A percentile compares a stretch with the other conserved stretches of the same genome.
Evolutionary conservation across 2,797 vertebrate genomes (phyloP).

Genomic region (Molossus molossus): DNA sequence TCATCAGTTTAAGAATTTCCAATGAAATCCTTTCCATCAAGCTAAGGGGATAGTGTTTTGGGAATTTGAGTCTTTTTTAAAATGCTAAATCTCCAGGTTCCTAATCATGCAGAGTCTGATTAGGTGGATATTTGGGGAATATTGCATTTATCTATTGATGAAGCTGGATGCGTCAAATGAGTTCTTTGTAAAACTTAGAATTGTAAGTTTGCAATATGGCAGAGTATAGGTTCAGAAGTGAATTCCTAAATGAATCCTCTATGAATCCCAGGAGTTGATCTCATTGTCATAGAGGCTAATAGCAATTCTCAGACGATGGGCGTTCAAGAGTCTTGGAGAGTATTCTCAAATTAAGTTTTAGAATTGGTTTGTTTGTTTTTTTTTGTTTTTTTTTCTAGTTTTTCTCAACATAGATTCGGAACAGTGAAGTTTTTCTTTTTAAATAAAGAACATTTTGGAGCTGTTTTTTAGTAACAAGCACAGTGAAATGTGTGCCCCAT

Average conservation of each 20-base stretch:
- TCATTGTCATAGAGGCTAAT: not conserved
- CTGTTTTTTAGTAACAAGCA: not conserved
- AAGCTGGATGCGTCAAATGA: not conserved
- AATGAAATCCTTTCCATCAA: not conserved
- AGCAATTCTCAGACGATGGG: not conserved
- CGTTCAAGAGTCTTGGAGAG: not conserved
- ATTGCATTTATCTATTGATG: not conserved
- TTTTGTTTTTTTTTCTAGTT: not conserved
- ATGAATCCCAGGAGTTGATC: not conserved
- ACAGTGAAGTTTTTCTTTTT: not conserved
- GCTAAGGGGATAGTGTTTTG: not conserved
- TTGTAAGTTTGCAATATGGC: not conserved
- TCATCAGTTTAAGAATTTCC: not conserved
- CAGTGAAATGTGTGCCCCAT: not conserved
- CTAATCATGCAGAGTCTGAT: not conserved
- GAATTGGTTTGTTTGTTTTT: not conserved
- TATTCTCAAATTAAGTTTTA: conserved; percentile 10
- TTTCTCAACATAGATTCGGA: not conserved
- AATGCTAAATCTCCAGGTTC: not conserved
- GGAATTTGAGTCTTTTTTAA: not conserved
- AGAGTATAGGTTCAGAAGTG: not conserved
- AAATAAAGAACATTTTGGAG: not conserved
- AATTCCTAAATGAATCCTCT: not conserved
- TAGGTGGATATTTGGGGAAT: not conserved
- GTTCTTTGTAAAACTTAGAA: not conserved